Evolutionary conservation across 2,113 vertebrate species (phyloP), one percentile per base, ranked within the genome.

Genomic region (Silurus glanis): DNA sequence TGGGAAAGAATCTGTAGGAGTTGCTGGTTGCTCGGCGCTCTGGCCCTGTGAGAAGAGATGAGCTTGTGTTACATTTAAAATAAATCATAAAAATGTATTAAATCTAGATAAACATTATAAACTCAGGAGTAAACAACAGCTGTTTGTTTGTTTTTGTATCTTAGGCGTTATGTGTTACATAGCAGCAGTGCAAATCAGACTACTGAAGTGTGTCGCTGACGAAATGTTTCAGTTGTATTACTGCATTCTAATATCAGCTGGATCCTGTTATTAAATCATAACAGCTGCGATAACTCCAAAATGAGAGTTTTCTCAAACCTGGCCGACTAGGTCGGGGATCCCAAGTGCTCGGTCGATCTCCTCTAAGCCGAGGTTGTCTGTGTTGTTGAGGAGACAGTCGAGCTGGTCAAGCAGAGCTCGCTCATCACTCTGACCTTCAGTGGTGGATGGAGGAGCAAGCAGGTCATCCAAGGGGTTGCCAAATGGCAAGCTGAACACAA

Each of bases 271-370:
- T 14, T 13, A 25, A 76, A 76, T 76, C 49, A 10, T 7, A 76
- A 53, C 9, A 76, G 12, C 49, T 7, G 3, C 13, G 9, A 72
- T 72, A 47, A 45, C 5, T 76, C 17, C 49, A 58, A 37, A 80
- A 45, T 61, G 4, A 25, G 0, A 71, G 28, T 53, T 8, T n/a
- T 59, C 49, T 75, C 80, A 12, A 8, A 98, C 98, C 95, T 99
- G 97, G 91, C 96, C 97, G 23, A 99, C 97, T 61, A 99, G 97
- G 85, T 99, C 97, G 82, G 98, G 97, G 92, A 99, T 99, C 86
- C 98, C 98, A 59, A 99, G 91, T 6, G 98, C 98, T 91, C 97
- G 94, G 91, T 99, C 98, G 9, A 99, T 99, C 90, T 99, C 98
- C 89, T 98, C 97, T 87, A 99, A 93, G 47, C 97, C 93, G 1